Evolutionary conservation across 2,113 vertebrate genomes (phyloP).

Genomic region (Rissa tridactyla): DNA sequence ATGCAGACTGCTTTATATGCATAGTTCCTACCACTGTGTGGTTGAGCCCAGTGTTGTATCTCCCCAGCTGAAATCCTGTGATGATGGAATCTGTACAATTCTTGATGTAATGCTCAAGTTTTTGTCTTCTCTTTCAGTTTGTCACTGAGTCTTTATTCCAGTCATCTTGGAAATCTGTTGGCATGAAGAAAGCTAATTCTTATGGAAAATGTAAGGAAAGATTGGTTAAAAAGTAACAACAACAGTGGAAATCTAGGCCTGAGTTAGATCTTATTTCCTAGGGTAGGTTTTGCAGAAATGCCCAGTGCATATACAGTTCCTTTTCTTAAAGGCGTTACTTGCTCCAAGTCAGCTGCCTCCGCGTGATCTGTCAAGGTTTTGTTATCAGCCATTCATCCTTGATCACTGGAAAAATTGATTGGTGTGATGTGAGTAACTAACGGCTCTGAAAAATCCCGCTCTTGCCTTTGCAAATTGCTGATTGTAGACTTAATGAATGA

Average conservation of each 20-base stretch:
- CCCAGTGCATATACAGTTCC: neutral
- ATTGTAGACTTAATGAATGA: neutral
- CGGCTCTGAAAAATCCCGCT: neutral
- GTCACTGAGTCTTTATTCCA: neutral
- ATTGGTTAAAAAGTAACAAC: neutral
- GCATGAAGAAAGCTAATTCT: neutral
- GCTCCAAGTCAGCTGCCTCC: neutral
- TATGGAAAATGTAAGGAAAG: neutral
- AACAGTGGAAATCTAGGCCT: neutral
- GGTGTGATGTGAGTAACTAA: neutral
- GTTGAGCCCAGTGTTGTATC: neutral
- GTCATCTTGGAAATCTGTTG: neutral
- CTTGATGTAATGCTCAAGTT: neutral
- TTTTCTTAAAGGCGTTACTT: neutral
- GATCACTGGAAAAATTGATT: neutral
- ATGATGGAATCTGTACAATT: neutral
- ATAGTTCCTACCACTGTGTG: accelerated
- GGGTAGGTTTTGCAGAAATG: neutral
- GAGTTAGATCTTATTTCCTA: neutral
- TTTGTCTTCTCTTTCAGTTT: neutral
- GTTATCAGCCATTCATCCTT: neutral
- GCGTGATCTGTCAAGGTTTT: neutral
- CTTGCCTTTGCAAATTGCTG: neutral
- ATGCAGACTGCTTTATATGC: neutral
- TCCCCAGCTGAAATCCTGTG: neutral